Evolutionary conservation across 2,797 vertebrate species (phyloP).

Genomic region (Numenius phaeopus): DNA sequence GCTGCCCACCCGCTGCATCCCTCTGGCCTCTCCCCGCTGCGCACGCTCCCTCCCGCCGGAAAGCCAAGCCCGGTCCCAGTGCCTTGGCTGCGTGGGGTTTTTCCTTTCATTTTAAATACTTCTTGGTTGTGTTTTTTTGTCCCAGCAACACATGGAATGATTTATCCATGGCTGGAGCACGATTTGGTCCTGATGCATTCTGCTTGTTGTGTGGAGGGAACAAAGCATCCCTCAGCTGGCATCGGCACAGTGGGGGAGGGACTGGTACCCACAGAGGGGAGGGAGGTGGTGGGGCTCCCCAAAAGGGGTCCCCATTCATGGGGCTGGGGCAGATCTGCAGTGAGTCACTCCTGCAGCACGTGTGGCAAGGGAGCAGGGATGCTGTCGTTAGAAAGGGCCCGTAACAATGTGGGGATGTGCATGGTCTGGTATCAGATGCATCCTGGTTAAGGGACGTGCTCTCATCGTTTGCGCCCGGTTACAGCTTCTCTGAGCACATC

Average conservation of each 20-base stretch:
- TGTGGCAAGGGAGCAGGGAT: background rate
- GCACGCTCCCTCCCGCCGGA: fast-evolving
- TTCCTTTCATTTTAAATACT: conserved; percentile 48
- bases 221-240: background rate
- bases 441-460: background rate
- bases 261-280: fast-evolving
- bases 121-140: background rate
- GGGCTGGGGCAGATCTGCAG: background rate
- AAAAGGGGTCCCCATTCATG: fast-evolving
- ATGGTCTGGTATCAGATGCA: background rate
- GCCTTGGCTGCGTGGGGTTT: background rate
- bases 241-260: fast-evolving
- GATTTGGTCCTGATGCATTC: background rate
- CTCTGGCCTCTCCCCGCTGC: background rate
- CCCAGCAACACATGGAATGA: conserved; percentile 50
- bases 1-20: background rate
- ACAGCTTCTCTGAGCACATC: background rate
- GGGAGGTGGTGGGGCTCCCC: too few relatives aligned
- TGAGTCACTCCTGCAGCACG: fast-evolving
- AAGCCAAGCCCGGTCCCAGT: background rate
- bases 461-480: background rate
- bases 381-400: background rate
- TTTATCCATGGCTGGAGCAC: background rate
- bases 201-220: background rate
- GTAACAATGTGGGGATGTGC: fast-evolving